These are phyloP conservation scores for Adelphocoris suturalis DNA, from an alignment of 2,888 invertebrate genomes.

Conservation along the genomic window DNA sequence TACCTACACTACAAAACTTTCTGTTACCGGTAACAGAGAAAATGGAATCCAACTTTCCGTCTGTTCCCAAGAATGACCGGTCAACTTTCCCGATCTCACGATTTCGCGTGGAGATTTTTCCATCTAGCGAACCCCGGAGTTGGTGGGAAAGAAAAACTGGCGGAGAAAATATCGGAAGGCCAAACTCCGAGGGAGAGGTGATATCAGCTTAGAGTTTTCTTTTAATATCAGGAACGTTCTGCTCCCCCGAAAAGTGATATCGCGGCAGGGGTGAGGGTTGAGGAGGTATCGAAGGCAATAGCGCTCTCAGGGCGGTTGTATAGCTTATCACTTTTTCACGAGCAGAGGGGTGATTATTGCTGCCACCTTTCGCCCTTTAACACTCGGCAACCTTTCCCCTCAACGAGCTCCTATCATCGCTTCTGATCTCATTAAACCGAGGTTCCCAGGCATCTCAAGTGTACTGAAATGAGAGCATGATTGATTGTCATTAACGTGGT, in stretches of 20 bases:
- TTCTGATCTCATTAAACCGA: too few species aligned
- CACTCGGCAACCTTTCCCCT: too few species aligned
- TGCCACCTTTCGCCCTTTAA: conserved; percentile 1
- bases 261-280: not conserved
- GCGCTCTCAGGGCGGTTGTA: not conserved
- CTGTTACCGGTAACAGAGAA: too few species aligned
- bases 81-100: conserved; percentile 5
- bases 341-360: conserved; percentile 35
- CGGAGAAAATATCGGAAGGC: not conserved
- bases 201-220: conserved; percentile 42
- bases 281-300: conserved; percentile 12
- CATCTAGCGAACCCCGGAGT: not conserved
- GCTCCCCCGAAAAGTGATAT: conserved; percentile 13
- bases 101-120: not conserved
- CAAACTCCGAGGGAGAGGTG: conserved; percentile 22
- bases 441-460: too few species aligned
- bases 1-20: too few species aligned
- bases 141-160: not conserved
- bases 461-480: too few species aligned
- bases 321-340: conserved; percentile 38
- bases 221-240: conserved; percentile 27
- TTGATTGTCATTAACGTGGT: too few species aligned
- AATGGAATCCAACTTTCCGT: too few species aligned
- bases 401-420: too few species aligned
- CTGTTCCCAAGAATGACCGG: not conserved